Percentiles rank a stretch among this genome's conserved stretches.
These are phyloP conservation scores for Nyctibius grandis DNA, from an alignment of 2,797 vertebrate genomes.

Conservation along the genomic window DNA sequence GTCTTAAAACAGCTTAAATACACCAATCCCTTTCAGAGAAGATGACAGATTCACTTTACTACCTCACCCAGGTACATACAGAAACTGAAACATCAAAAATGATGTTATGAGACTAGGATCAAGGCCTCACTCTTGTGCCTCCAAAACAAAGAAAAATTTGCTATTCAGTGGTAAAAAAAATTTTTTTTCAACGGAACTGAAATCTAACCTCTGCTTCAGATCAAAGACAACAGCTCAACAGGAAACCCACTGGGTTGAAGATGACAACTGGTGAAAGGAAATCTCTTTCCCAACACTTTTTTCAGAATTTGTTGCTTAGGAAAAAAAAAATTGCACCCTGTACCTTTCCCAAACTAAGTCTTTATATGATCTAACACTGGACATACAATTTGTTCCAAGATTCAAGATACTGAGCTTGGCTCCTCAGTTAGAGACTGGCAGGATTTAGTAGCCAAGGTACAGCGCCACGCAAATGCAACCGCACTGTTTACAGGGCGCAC, in stretches of 20 bases:
- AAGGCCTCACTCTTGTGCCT: not conserved
- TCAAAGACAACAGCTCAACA: not conserved
- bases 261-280: not conserved
- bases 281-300: not conserved
- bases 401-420: not conserved
- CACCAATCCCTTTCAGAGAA: not conserved
- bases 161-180: not conserved
- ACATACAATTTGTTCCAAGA: not conserved
- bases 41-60: not conserved
- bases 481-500: not conserved
- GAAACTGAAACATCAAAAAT: not conserved
- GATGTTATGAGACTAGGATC: not conserved
- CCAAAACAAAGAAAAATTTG: not conserved
- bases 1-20: not conserved
- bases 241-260: not conserved
- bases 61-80: fast-evolving
- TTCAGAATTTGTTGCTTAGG: not conserved
- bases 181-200: not conserved
- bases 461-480: not conserved
- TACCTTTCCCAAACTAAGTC: not conserved
- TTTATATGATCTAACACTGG: not conserved
- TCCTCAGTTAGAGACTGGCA: not conserved
- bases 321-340: not conserved
- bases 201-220: not conserved
- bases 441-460: not conserved